These are phyloP conservation scores for Drosophila bocqueti DNA, from an alignment of 1,140 invertebrate species.

Conservation along the genomic window DNA sequence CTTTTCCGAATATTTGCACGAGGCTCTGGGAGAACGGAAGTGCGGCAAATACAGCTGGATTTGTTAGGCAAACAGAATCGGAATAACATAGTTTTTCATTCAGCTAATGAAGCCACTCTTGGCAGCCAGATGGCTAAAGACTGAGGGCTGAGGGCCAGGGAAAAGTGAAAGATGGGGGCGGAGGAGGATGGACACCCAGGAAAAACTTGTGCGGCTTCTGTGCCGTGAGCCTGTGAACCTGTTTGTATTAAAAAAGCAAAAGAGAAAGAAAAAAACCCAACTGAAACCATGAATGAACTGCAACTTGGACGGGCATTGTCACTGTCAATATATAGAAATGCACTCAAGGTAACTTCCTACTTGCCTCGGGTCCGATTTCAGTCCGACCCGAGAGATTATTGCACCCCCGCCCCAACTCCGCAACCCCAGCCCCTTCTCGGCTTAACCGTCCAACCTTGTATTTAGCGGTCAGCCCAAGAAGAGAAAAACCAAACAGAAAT, in stretches of 20 bases:
- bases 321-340: conserved; percentile 81
- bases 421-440: conserved; percentile 18
- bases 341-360: conserved; percentile 83
- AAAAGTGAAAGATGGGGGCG: conserved; percentile 18
- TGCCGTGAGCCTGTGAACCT: conserved; percentile 78
- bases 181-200: conserved; percentile 31
- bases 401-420: conserved; percentile 30
- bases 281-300: conserved; percentile 79
- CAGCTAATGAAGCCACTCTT: conserved; percentile 29
- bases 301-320: conserved; percentile 71
- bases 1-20: conserved; percentile 59
- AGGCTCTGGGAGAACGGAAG: conserved; percentile 26
- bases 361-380: conserved; percentile 74
- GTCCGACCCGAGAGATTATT: conserved; percentile 71
- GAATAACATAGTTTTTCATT: conserved; percentile 51
- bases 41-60: conserved; percentile 67
- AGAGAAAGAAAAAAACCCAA: conserved; percentile 3
- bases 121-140: conserved; percentile 24
- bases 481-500: conserved; percentile 37
- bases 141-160: not conserved
- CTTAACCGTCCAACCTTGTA: conserved; percentile 46
- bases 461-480: conserved; percentile 65
- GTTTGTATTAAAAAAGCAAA: conserved; percentile 49
- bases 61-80: conserved; percentile 39
- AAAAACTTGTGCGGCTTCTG: conserved; percentile 78